Evolutionary conservation across 2,113 vertebrate genomes (phyloP).

Genomic region (Chaetura pelagica): DNA sequence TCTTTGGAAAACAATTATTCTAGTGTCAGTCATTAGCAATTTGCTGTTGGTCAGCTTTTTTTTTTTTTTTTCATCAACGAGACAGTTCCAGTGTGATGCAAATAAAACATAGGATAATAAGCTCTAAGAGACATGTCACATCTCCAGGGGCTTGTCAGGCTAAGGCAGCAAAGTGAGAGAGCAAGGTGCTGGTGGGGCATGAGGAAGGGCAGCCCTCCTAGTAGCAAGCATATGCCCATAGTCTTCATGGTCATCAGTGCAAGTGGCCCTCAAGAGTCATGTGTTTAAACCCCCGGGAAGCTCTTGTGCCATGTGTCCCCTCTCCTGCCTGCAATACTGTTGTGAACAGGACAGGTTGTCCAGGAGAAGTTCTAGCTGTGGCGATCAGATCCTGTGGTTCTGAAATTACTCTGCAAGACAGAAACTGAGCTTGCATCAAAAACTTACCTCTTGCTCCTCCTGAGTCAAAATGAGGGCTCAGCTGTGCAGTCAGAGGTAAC

Average conservation of each 20-base stretch:
- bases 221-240: rapidly evolving
- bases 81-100: neutral
- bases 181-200: neutral
- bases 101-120: neutral
- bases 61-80: conserved; percentile 26
- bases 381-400: neutral
- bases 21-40: conserved; percentile 49
- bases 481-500: neutral
- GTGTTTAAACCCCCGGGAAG: neutral
- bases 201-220: neutral
- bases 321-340: neutral
- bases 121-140: neutral
- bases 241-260: neutral
- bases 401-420: neutral
- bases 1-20: neutral
- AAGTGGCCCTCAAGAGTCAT: neutral
- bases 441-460: neutral
- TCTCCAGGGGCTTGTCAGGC: neutral
- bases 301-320: neutral
- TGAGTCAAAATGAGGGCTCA: neutral
- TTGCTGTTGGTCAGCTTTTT: conserved; percentile 24
- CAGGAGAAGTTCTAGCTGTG: neutral
- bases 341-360: neutral
- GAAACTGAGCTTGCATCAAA: neutral
- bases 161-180: neutral